A percentile compares a stretch with the other conserved stretches of the same genome.
Conservation (phyloP, 2,888 invertebrate species). For the Cerceris ruficornis region DNA sequence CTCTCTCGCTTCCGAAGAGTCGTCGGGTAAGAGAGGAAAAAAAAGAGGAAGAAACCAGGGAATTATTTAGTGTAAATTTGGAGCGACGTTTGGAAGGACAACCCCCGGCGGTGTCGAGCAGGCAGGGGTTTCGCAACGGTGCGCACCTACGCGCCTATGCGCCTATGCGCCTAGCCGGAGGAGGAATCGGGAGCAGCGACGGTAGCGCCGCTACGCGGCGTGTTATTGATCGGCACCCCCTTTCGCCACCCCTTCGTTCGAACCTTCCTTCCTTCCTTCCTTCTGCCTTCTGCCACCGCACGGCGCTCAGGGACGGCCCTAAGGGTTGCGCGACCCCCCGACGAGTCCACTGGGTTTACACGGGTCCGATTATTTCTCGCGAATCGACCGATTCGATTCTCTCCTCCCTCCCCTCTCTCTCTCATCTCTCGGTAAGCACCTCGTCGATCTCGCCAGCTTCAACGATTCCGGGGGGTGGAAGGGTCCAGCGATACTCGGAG, state of each 20-base stretch:
- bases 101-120: too few species aligned
- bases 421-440: too few species aligned
- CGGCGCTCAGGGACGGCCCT: conserved; percentile 71
- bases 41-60: too few species aligned
- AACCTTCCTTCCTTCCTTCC: conserved; percentile 55
- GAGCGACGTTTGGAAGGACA: too few species aligned
- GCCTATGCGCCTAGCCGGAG: conserved; percentile 51
- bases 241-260: conserved; percentile 55
- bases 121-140: too few species aligned
- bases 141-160: not conserved
- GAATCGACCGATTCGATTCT: not conserved
- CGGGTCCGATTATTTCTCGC: conserved; percentile 8
- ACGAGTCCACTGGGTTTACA: not conserved
- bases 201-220: conserved; percentile 78
- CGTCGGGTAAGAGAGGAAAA: too few species aligned
- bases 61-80: too few species aligned
- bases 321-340: conserved; percentile 63
- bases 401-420: not conserved
- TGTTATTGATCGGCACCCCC: conserved; percentile 80
- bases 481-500: too few species aligned
- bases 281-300: conserved; percentile 56
- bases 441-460: too few species aligned
- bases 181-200: conserved; percentile 66
- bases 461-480: too few species aligned
- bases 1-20: too few species aligned